phyloP scores from a whole-genome alignment of 2,113 vertebrate genomes.

The Zapus hudsonius region DNA sequence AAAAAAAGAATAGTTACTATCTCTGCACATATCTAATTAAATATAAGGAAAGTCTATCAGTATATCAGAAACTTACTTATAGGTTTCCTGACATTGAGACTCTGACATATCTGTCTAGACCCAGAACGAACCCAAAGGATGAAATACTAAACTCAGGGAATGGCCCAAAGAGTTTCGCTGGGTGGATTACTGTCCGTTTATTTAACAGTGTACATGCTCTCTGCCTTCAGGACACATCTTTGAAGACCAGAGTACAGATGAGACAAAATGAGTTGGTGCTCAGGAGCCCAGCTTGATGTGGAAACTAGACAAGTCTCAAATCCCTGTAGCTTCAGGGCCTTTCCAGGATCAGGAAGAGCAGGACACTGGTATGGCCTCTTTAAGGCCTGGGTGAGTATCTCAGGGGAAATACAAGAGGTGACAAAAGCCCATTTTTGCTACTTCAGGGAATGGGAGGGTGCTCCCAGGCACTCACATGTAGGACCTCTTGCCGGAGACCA shows the following conservation, averaged over 20 bases:
- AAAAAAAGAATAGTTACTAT: neutral
- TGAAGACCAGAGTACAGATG: neutral
- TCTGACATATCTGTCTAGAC: neutral
- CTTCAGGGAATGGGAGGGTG: too few relatives aligned
- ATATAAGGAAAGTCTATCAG: rapidly evolving
- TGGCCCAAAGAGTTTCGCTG: too few relatives aligned
- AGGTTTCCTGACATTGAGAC: neutral
- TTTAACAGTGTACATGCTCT: rapidly evolving
- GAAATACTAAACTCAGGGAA: too few relatives aligned
- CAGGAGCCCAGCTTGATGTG: rapidly evolving
- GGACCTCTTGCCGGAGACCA: slow-evolving; percentile 93
- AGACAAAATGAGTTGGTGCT: neutral
- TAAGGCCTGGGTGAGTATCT: neutral
- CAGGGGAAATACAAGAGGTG: rapidly evolving
- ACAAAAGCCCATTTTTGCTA: neutral
- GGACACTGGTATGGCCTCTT: neutral
- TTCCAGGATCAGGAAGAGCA: neutral
- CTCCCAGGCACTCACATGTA: slow-evolving; percentile 87
- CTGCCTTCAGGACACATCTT: neutral
- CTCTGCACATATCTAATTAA: neutral
- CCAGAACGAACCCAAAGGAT: neutral
- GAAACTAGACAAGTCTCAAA: neutral
- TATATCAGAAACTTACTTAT: rapidly evolving
- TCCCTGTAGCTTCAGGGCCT: rapidly evolving
- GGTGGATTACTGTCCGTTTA: rapidly evolving